Evolutionary conservation across 35 echinoderm and acorn worm genomes (phyloP).

Genomic region (Holothuria glaberrima): DNA sequence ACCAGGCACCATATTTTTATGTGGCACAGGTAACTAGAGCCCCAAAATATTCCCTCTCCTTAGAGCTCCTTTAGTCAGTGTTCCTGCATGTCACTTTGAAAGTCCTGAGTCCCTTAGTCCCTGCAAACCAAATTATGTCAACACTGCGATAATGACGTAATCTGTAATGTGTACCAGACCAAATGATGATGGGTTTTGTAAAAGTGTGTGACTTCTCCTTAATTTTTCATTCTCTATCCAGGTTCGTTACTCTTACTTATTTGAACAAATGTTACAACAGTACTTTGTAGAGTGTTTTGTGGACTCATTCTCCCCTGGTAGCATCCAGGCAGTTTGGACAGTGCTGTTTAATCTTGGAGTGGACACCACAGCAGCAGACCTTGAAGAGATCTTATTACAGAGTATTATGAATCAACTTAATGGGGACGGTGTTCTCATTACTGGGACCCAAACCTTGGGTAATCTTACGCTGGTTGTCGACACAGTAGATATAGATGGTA

Average conservation of each 20-base stretch:
- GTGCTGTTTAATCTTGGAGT: neutral
- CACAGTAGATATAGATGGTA: neutral
- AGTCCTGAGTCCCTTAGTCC: too few relatives aligned
- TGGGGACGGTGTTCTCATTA: constrained; percentile 24
- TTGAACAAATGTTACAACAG: neutral
- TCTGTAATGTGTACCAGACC: too few relatives aligned
- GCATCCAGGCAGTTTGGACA: neutral
- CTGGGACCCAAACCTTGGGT: constrained; percentile 2
- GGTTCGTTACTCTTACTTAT: constrained; percentile 17
- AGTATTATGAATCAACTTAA: neutral
- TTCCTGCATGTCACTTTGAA: too few relatives aligned
- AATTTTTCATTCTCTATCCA: neutral
- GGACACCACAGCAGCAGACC: neutral
- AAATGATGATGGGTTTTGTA: too few relatives aligned
- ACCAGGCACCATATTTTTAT: too few relatives aligned
- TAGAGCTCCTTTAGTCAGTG: too few relatives aligned
- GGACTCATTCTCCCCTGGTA: neutral
- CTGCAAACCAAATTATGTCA: too few relatives aligned
- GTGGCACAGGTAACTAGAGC: too few relatives aligned
- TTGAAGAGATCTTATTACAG: neutral
- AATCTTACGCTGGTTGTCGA: neutral
- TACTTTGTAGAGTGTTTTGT: constrained; percentile 32
- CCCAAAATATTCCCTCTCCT: too few relatives aligned
- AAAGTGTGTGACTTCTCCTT: too few relatives aligned
- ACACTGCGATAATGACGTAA: too few relatives aligned